Evolutionary conservation across 2,113 vertebrate species (phyloP).

Genomic region (Pogonocichla stellata): DNA sequence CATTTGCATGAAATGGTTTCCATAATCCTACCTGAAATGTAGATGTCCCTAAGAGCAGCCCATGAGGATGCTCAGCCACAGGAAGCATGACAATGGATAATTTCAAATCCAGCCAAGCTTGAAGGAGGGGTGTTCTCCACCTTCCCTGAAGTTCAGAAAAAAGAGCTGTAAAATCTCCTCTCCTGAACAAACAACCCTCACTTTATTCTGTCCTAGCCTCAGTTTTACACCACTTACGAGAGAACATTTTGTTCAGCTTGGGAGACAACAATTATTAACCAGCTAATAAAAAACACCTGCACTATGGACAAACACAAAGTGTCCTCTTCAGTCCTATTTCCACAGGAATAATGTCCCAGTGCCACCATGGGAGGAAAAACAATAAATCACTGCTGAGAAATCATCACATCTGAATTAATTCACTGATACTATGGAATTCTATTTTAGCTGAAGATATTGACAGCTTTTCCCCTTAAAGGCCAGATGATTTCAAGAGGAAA

Average conservation of each 20-base stretch:
- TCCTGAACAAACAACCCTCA: background rate
- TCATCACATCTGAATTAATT: background rate
- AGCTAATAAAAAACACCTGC: background rate
- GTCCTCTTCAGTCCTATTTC: background rate
- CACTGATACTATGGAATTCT: background rate
- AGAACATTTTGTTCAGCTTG: background rate
- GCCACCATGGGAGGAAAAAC: background rate
- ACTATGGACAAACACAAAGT: background rate
- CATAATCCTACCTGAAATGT: background rate
- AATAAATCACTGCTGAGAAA: background rate
- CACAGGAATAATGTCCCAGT: background rate
- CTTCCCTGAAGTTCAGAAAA: background rate
- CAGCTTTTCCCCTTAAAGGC: background rate
- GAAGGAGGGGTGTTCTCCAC: background rate
- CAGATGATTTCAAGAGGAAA: background rate
- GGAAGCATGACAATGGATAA: conserved; percentile 2
- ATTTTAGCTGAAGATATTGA: background rate
- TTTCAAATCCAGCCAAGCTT: conserved; percentile 2
- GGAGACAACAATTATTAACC: background rate
- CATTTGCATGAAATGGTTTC: background rate
- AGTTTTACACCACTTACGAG: background rate
- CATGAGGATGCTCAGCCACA: conserved; percentile 25
- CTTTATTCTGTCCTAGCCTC: background rate
- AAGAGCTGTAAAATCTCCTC: background rate
- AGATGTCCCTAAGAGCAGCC: background rate